Conservation (phyloP, 2,113 vertebrate genomes). For the Arvicanthis niloticus region DNA sequence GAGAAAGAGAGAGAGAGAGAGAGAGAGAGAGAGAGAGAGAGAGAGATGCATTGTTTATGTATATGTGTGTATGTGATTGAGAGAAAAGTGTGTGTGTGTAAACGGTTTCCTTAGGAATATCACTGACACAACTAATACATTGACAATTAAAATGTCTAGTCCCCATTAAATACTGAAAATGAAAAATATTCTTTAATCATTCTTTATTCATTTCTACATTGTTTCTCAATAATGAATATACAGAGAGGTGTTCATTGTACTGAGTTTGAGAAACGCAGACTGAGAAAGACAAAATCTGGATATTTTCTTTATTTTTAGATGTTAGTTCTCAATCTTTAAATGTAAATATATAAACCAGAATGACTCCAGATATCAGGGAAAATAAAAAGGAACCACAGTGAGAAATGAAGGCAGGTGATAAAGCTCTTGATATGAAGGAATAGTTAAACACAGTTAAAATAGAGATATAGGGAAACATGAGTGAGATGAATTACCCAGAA, state of each 20-base stretch:
- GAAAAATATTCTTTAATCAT: background rate
- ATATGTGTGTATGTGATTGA: background rate
- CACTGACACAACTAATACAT: background rate
- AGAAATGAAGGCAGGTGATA: background rate
- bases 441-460: background rate
- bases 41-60: background rate
- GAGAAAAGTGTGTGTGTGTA: too few species aligned
- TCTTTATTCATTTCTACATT: background rate
- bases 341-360: background rate
- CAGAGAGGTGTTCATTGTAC: background rate
- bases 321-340: background rate
- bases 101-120: conserved; percentile 15
- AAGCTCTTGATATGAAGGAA: background rate
- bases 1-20: too few species aligned
- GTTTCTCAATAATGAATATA: background rate
- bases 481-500: background rate
- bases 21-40: too few species aligned
- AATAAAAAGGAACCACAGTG: background rate
- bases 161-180: background rate
- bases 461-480: too few species aligned
- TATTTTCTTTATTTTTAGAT: background rate
- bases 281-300: background rate
- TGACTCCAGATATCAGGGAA: background rate
- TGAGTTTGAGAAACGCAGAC: background rate
- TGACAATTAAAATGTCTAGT: background rate